These are phyloP conservation scores for Anoplius nigerrimus DNA, from an alignment of 2,888 invertebrate species.

Conservation along the genomic window DNA sequence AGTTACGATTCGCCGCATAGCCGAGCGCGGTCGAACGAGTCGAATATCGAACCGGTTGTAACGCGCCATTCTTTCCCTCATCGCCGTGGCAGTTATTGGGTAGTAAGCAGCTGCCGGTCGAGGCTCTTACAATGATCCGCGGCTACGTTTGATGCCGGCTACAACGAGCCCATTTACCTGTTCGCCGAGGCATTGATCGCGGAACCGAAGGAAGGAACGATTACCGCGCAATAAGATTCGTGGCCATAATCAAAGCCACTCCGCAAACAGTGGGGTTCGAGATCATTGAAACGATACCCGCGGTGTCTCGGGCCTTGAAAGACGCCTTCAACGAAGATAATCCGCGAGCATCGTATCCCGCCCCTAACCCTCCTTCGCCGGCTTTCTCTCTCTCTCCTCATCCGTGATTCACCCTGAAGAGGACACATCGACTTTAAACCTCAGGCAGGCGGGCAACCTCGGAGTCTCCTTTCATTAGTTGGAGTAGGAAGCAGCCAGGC, in stretches of 20 bases:
- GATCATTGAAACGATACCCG: background rate
- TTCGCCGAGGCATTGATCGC: too few species aligned
- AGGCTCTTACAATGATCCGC: too few species aligned
- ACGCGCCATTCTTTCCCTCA: too few species aligned
- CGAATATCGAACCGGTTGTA: too few species aligned
- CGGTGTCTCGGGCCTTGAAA: slow-evolving; percentile 43
- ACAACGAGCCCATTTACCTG: too few species aligned
- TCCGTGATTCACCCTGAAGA: slow-evolving; percentile 61
- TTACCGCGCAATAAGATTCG: background rate
- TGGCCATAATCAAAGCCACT: background rate
- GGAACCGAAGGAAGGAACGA: too few species aligned
- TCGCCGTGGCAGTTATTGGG: too few species aligned
- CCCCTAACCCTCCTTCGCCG: background rate
- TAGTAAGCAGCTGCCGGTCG: too few species aligned
- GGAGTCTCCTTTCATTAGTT: slow-evolving; percentile 75
- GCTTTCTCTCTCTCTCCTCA: slow-evolving; percentile 8
- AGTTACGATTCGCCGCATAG: too few species aligned
- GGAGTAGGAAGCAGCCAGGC: slow-evolving; percentile 69
- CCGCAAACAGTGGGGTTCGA: background rate
- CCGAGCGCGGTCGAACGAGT: too few species aligned
- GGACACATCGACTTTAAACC: slow-evolving; percentile 72
- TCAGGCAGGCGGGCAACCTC: slow-evolving; percentile 64
- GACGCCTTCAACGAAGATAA: slow-evolving; percentile 40
- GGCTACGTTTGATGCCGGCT: too few species aligned
- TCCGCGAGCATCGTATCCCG: slow-evolving; percentile 19